Percentiles rank a stretch among this genome's conserved stretches.
These are phyloP conservation scores for Propsilocerus akamusi DNA, from an alignment of 1,140 invertebrate species.

Conservation along the genomic window DNA sequence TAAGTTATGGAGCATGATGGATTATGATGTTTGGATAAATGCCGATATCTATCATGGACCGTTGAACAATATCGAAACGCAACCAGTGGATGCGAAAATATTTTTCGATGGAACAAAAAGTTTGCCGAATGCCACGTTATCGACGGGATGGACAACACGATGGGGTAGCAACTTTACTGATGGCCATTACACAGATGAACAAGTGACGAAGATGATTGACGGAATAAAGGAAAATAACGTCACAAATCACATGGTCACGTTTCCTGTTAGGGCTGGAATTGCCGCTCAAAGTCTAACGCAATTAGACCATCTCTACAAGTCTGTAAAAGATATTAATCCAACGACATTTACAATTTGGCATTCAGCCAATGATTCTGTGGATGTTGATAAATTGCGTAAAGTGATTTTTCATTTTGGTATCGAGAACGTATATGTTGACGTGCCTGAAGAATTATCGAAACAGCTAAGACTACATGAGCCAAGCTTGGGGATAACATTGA, in stretches of 20 bases:
- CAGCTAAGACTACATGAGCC: conserved; percentile 19
- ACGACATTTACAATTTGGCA: conserved; percentile 56
- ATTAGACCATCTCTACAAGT: conserved; percentile 26
- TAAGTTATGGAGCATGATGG: conserved; percentile 31
- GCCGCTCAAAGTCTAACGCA: conserved; percentile 39
- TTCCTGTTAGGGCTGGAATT: conserved; percentile 57
- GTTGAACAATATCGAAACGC: conserved; percentile 31
- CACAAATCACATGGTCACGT: conserved; percentile 53
- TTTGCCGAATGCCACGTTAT: conserved; percentile 49
- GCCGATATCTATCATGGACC: conserved; percentile 74
- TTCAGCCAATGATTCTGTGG: conserved; percentile 34
- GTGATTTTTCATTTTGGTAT: conserved; percentile 40
- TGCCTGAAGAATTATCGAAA: conserved; percentile 33
- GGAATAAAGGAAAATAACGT: conserved; percentile 32
- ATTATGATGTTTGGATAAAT: conserved; percentile 70
- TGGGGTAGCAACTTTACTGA: conserved; percentile 30
- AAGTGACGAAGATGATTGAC: conserved; percentile 55
- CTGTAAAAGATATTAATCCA: conserved; percentile 14
- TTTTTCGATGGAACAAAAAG: conserved; percentile 36
- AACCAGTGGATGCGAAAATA: conserved; percentile 40
- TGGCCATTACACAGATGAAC: conserved; percentile 41
- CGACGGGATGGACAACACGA: conserved; percentile 74
- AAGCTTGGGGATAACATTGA: not conserved
- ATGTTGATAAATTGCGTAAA: conserved; percentile 33
- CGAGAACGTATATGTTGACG: conserved; percentile 47